Base-by-base conservation (phyloP, 2,797 vertebrate species). In the Toxotes lorentzi region DNA sequence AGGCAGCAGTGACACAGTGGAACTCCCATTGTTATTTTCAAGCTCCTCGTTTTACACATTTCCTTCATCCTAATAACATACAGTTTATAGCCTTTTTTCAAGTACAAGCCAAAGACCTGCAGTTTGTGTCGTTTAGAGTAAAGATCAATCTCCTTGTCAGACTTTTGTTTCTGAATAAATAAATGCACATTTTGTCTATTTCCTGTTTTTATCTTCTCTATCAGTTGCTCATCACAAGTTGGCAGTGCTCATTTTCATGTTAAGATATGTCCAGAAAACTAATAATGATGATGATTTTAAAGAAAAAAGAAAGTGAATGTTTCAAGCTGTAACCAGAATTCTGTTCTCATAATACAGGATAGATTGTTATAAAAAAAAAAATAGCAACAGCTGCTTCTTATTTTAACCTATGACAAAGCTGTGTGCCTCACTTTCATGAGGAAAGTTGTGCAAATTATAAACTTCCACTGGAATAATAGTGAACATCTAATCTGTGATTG, bases 1-100 rank as follows among this genome's bases (percentile, higher is more conserved):
- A 68, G 41, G 63, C 86, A 70, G 65, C 67, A 62, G 30, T 47
- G 67, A 73, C 53, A 80, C 63, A 67, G 73, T 35, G 24, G 23
- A 72, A 24, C 51, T 73, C 47, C 41, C 43, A 21, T 51, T 51
- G 30, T 68, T 70, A 32, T 61, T 19, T 50, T 41, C 5, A 59
- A 24, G 34, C 41, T 59, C 23, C 61, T 70, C 24, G 1, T 45
- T 59, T 6, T 51, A 47, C 21, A 38, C 32, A 19, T 67, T 74
- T 27, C 9, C 17, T 43, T 70, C 11, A 67, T 38, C 17, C 7
- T 38, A 21, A 45, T 13, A 54, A 11, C 16, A 64, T 10, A 23
- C 5, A 19, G 9, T n/a, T 12, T 2, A n/a, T 23, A 27, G 48
- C 9, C 5, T 16, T 23, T 7, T 38, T 48, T n/a, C 17, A n/a